Conservation (phyloP, 2,888 invertebrate species). For the Callyntrura sp. region DNA sequence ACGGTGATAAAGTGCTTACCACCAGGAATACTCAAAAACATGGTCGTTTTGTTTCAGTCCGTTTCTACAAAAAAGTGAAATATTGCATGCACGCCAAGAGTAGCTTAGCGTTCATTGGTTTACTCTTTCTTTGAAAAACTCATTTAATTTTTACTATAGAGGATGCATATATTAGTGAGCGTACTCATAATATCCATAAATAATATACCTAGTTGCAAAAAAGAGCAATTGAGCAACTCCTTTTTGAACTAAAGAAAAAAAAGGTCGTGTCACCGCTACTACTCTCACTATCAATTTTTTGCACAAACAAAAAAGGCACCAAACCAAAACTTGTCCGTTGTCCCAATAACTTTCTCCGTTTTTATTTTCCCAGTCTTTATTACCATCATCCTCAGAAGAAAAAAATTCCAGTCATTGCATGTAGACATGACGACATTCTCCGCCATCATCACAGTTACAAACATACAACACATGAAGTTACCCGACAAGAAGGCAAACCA, state of each 20-base stretch:
- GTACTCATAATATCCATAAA: constrained; percentile 35
- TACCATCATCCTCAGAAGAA: constrained; percentile 41
- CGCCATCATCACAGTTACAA: constrained; percentile 19
- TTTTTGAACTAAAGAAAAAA: neutral
- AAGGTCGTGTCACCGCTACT: neutral
- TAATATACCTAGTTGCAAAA: constrained; percentile 15
- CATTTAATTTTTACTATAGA: constrained; percentile 10
- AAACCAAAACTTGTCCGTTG: constrained; percentile 7
- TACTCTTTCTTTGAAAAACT: constrained; percentile 27
- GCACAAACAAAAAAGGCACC: constrained; percentile 28
- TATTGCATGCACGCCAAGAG: constrained; percentile 10
- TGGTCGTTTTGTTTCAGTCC: constrained; percentile 1
- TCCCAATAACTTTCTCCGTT: constrained; percentile 3
- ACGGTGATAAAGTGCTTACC: neutral
- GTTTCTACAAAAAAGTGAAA: constrained; percentile 42
- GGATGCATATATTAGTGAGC: neutral
- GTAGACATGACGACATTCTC: constrained; percentile 27
- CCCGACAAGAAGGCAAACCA: neutral
- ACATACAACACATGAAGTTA: neutral
- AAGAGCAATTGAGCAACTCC: no score
- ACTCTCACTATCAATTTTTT: constrained; percentile 36
- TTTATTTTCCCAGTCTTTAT: constrained; percentile 34
- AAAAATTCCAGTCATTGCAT: neutral
- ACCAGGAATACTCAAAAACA: neutral
- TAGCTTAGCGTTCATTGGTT: neutral